Evolutionary conservation across 2,113 vertebrate species (phyloP).

Genomic region (Colaptes auratus): DNA sequence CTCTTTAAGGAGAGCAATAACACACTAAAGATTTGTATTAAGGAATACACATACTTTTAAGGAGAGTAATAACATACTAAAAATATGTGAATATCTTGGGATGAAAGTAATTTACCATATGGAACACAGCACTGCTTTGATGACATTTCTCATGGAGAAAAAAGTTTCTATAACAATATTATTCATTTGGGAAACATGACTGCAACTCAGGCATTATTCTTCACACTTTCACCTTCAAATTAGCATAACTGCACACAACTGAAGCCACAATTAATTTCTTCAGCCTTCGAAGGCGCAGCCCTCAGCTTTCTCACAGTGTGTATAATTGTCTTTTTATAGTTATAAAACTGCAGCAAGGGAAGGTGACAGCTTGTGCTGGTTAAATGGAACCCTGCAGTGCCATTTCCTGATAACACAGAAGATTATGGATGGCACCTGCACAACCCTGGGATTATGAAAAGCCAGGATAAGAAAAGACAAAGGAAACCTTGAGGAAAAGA

Average conservation of each 20-base stretch:
- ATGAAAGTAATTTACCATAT: not conserved
- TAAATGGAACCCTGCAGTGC: slow-evolving; percentile 25
- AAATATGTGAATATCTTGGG: not conserved
- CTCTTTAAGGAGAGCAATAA: not conserved
- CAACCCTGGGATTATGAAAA: not conserved
- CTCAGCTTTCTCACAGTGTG: not conserved
- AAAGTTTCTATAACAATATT: not conserved
- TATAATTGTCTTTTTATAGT: slow-evolving; percentile 18
- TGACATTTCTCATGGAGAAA: not conserved
- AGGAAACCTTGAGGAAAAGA: not conserved
- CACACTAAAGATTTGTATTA: not conserved
- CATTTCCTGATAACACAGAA: not conserved
- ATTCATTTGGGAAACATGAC: not conserved
- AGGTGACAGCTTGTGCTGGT: not conserved
- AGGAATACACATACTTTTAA: not conserved
- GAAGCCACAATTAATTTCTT: not conserved
- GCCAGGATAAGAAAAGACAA: not conserved
- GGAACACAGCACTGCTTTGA: not conserved
- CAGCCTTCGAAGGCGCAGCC: not conserved
- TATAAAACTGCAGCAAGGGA: not conserved
- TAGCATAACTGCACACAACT: not conserved
- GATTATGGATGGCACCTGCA: not conserved
- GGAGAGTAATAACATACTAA: not conserved
- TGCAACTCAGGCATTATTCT: not conserved
- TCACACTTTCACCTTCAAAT: not conserved